Evolutionary conservation across 2,888 invertebrate species (phyloP).

Genomic region (Girardia tigrina): DNA sequence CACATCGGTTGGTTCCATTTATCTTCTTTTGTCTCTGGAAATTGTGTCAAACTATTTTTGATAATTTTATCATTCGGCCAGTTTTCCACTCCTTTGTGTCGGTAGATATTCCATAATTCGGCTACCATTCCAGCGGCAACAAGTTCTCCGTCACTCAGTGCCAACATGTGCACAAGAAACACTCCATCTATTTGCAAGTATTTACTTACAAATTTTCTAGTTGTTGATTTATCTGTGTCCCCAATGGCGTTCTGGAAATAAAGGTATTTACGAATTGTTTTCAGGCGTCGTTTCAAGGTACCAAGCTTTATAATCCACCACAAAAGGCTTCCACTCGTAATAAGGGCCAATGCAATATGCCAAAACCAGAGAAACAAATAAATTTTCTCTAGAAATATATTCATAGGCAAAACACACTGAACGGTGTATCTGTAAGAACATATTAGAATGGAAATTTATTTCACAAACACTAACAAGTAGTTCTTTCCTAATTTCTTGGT

Average conservation of each 20-base stretch:
- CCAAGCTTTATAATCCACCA: conserved; percentile 43
- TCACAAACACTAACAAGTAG: conserved; percentile 31
- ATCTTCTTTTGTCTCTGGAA: neutral
- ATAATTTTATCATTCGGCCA: neutral
- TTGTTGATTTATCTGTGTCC: conserved; percentile 45
- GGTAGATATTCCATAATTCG: conserved; percentile 41
- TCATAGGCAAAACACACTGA: conserved; percentile 37
- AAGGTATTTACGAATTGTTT: conserved; percentile 51
- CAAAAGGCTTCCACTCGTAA: conserved; percentile 44
- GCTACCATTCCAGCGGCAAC: conserved; percentile 41
- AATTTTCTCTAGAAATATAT: conserved; percentile 41
- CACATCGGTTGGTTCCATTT: conserved; percentile 4
- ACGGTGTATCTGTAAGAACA: conserved; percentile 35
- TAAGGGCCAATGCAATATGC: conserved; percentile 45
- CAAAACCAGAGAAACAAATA: conserved; percentile 50
- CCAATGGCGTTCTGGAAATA: conserved; percentile 50
- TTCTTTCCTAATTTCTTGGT: conserved; percentile 36
- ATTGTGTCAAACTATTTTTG: neutral
- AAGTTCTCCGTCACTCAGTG: conserved; percentile 41
- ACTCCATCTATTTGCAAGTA: conserved; percentile 48
- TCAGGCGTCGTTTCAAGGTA: conserved; percentile 40
- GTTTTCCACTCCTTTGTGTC: conserved; percentile 39
- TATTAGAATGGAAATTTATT: neutral
- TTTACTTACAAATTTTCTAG: conserved; percentile 46
- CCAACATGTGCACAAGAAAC: conserved; percentile 43